Evolutionary conservation across 2,113 vertebrate species (phyloP).

Genomic region (Columba livia): DNA sequence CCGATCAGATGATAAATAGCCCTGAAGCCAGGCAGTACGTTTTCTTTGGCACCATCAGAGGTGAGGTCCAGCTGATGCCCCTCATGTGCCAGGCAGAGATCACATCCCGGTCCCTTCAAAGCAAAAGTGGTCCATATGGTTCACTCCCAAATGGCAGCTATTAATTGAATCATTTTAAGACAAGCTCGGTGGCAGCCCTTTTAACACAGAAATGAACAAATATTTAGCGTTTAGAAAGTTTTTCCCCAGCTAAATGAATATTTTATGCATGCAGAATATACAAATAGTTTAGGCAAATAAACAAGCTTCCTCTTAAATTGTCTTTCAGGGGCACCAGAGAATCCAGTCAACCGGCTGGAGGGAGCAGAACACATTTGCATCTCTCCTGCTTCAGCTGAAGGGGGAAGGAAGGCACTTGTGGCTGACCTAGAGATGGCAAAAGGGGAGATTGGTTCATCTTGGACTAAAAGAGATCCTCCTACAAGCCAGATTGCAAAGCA

Average conservation of each 20-base stretch:
- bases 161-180: neutral
- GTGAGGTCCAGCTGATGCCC: neutral
- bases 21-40: neutral
- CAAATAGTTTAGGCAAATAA: slow-evolving; percentile 27
- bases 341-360: neutral
- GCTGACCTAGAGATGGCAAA: neutral
- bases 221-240: neutral
- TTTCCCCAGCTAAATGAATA: neutral
- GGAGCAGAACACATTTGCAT: neutral
- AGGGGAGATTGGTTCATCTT: neutral
- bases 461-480: neutral
- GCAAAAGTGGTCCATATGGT: neutral
- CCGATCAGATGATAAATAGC: neutral
- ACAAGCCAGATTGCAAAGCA: neutral
- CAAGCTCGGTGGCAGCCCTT: neutral
- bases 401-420: neutral
- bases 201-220: neutral
- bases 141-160: neutral
- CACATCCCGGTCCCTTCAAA: neutral
- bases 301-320: neutral
- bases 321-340: neutral
- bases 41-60: neutral
- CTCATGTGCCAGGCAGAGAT: neutral
- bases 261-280: neutral
- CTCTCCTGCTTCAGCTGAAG: neutral